A percentile compares a stretch with the other conserved stretches of the same genome.
Evolutionary conservation across 2,113 vertebrate genomes (phyloP).

Genomic region (Dipodomys spectabilis): DNA sequence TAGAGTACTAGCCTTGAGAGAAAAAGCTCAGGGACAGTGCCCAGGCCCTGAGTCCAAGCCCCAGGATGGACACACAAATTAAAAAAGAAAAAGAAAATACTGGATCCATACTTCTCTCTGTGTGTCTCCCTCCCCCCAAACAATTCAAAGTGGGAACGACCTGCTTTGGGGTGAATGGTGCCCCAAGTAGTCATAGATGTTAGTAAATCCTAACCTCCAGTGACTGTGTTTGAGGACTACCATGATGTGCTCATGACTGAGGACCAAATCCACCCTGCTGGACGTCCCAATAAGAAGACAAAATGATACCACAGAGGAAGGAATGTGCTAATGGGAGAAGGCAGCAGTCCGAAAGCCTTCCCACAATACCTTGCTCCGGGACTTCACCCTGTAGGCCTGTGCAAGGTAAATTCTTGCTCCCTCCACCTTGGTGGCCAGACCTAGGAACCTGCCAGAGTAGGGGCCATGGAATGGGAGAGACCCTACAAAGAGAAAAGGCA

Average conservation of each 20-base stretch:
- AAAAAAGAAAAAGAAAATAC: not conserved
- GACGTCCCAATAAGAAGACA: not conserved
- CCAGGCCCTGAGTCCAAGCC: too few relatives aligned
- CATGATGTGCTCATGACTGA: not conserved
- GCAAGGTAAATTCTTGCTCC: not conserved
- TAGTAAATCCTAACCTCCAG: not conserved
- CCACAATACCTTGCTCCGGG: not conserved
- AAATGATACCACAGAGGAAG: not conserved
- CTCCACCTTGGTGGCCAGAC: not conserved
- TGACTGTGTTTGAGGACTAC: not conserved
- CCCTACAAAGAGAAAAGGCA: not conserved
- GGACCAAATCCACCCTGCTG: fast-evolving
- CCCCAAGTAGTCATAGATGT: too few relatives aligned
- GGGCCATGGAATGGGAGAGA: not conserved
- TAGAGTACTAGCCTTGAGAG: too few relatives aligned
- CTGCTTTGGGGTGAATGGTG: too few relatives aligned
- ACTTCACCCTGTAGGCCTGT: not conserved
- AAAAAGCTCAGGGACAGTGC: too few relatives aligned
- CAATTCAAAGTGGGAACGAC: not conserved
- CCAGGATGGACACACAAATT: too few relatives aligned
- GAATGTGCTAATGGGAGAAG: not conserved
- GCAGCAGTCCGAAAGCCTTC: fast-evolving
- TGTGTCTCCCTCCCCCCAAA: not conserved
- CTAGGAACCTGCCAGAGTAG: too few relatives aligned
- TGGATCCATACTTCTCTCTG: not conserved